Conservation (phyloP, 2,113 vertebrate genomes). For the Peromyscus maniculatus region DNA sequence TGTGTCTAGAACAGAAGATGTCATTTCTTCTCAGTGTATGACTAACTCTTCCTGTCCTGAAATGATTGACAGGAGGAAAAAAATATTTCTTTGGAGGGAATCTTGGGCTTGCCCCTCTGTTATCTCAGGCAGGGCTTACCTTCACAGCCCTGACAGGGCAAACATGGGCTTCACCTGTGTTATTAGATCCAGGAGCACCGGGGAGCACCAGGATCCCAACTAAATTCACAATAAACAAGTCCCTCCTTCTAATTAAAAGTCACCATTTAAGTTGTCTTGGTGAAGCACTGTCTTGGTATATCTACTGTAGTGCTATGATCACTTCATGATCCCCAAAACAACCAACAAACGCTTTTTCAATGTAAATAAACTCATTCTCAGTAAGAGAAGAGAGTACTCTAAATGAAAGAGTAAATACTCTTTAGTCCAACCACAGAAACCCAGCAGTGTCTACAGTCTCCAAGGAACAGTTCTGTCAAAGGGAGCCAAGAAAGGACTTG, state of each 20-base stretch:
- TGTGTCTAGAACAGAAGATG: background rate
- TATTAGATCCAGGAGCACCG: background rate
- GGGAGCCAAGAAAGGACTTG: background rate
- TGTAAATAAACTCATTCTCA: constrained; percentile 41
- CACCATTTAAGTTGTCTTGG: constrained; percentile 34
- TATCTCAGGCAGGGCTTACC: background rate
- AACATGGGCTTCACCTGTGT: background rate
- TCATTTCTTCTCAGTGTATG: background rate
- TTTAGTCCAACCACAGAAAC: background rate
- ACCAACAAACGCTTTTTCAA: background rate
- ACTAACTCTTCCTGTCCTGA: background rate
- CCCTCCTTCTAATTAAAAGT: constrained; percentile 42
- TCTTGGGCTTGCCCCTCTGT: background rate
- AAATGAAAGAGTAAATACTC: too few species aligned
- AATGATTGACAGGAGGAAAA: background rate
- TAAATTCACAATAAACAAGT: background rate
- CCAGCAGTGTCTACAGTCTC: background rate
- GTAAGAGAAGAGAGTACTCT: background rate
- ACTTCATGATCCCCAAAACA: background rate
- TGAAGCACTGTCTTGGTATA: background rate
- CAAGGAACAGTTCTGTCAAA: background rate
- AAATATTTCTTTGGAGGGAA: background rate
- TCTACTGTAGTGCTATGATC: background rate
- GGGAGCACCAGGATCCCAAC: background rate
- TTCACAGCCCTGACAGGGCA: background rate